phyloP scores from a whole-genome alignment of 2,888 invertebrate species.

The Volucella inanis region DNA sequence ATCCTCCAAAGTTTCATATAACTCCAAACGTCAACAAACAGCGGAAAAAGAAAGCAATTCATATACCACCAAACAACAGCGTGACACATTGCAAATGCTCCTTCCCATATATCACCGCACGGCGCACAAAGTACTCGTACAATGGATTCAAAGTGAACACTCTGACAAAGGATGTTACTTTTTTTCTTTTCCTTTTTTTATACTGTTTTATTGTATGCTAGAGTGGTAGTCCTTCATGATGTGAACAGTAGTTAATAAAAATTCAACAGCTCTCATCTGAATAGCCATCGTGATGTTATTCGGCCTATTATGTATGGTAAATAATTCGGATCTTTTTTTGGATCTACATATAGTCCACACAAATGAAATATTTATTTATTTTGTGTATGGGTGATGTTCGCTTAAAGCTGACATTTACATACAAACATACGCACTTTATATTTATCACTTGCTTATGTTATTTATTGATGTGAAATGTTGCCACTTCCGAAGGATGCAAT shows the following conservation, averaged over 20 bases:
- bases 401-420: slow-evolving; percentile 40
- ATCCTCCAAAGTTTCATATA: slow-evolving; percentile 79
- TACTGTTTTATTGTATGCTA: slow-evolving; percentile 45
- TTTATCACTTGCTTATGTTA: slow-evolving; percentile 55
- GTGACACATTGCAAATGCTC: slow-evolving; percentile 57
- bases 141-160: slow-evolving; percentile 65
- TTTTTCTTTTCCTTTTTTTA: slow-evolving; percentile 47
- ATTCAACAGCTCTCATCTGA: slow-evolving; percentile 74
- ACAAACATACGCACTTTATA: slow-evolving; percentile 47
- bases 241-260: slow-evolving; percentile 75
- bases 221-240: slow-evolving; percentile 69
- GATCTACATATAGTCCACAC: too few species aligned
- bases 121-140: slow-evolving; percentile 22
- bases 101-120: slow-evolving; percentile 55
- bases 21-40: slow-evolving; percentile 71
- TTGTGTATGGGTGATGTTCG: slow-evolving; percentile 31
- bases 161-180: slow-evolving; percentile 62
- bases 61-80: slow-evolving; percentile 63
- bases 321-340: slow-evolving; percentile 59
- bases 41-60: slow-evolving; percentile 72
- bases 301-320: slow-evolving; percentile 73
- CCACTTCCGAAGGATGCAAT: slow-evolving; percentile 55
- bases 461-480: slow-evolving; percentile 59
- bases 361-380: slow-evolving; percentile 16
- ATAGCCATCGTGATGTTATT: slow-evolving; percentile 71